Conservation (phyloP, 2,113 vertebrate species). For the Etia nguti region DNA sequence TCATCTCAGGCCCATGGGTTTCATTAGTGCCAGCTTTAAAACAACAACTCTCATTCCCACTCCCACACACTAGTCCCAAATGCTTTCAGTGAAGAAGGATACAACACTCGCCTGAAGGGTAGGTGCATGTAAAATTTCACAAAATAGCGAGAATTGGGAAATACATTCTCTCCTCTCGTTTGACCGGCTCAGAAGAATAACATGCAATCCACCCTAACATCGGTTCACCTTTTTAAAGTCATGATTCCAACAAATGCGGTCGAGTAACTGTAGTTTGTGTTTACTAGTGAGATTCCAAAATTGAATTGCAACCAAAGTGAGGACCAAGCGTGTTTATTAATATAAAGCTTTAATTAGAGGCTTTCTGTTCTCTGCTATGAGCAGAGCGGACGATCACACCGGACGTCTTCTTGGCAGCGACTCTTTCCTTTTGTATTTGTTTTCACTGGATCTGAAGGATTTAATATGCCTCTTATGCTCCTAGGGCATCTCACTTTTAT, state of each 20-base stretch:
- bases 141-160: background rate
- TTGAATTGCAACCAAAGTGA: background rate
- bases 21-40: constrained; percentile 65
- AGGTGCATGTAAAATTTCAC: constrained; percentile 20
- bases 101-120: constrained; percentile 46
- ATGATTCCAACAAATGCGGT: background rate
- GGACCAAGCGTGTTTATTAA: background rate
- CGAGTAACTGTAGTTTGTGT: background rate
- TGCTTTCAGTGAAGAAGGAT: constrained; percentile 41
- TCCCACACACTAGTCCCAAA: constrained; percentile 54
- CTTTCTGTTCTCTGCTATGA: background rate
- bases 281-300: background rate
- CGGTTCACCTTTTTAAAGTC: background rate
- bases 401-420: background rate
- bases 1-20: constrained; percentile 60
- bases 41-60: constrained; percentile 55
- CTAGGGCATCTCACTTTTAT: background rate
- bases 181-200: background rate
- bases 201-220: background rate
- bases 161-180: background rate
- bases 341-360: background rate
- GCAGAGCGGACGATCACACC: background rate
- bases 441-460: constrained; percentile 6
- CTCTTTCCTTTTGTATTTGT: background rate
- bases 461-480: background rate